Percentiles rank a stretch among this genome's conserved stretches.
Conservation (phyloP, 2,888 invertebrate species). For the Ectemnius cavifrons region DNA sequence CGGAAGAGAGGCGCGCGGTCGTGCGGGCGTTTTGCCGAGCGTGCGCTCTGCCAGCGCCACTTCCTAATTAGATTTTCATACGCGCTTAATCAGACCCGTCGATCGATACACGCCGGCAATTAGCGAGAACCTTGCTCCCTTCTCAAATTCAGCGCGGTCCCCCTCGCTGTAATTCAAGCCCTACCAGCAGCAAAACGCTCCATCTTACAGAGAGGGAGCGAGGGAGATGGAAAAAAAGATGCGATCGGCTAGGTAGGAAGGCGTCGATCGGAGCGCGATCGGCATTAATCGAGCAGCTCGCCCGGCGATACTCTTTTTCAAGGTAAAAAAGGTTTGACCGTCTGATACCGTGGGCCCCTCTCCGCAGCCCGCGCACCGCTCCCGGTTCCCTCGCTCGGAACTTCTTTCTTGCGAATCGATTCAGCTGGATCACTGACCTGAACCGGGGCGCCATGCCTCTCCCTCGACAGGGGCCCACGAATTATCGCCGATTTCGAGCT, state of each 20-base stretch:
- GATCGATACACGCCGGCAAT: slow-evolving; percentile 13
- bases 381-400: slow-evolving; percentile 31
- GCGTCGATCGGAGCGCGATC: slow-evolving; percentile 32
- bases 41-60: slow-evolving; percentile 6
- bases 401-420: slow-evolving; percentile 59
- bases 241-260: slow-evolving; percentile 16
- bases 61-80: slow-evolving; percentile 25
- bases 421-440: slow-evolving; percentile 64
- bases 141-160: slow-evolving; percentile 18
- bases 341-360: slow-evolving; percentile 40
- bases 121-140: slow-evolving; percentile 28
- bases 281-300: slow-evolving; percentile 39
- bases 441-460: slow-evolving; percentile 46
- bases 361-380: background rate
- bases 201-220: background rate
- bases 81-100: background rate
- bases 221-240: slow-evolving; percentile 1
- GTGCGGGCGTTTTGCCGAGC: slow-evolving; percentile 12
- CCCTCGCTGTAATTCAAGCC: too few relatives aligned
- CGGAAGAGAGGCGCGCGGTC: slow-evolving; percentile 27
- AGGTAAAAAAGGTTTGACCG: slow-evolving; percentile 34
- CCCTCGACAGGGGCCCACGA: slow-evolving; percentile 53
- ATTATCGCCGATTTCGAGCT: slow-evolving; percentile 44
- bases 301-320: slow-evolving; percentile 39
- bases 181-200: background rate